Evolutionary conservation across 2,888 invertebrate genomes (phyloP).

Genomic region (Ormyrus thymus): DNA sequence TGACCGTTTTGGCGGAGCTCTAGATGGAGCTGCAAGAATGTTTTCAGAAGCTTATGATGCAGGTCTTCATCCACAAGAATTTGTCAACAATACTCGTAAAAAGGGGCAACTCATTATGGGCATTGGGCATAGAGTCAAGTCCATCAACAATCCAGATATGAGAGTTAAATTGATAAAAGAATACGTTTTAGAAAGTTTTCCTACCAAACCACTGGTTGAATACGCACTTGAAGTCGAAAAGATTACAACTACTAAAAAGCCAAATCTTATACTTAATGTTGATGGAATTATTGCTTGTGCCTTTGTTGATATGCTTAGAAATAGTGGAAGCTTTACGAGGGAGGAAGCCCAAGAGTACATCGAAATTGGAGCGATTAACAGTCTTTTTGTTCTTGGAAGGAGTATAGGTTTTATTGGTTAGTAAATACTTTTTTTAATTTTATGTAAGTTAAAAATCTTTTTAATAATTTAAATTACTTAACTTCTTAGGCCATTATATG

Average conservation of each 20-base stretch:
- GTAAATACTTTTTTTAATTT: slow-evolving; percentile 57
- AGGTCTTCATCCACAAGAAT: slow-evolving; percentile 96
- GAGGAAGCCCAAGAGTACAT: slow-evolving; percentile 99
- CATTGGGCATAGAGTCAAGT: slow-evolving; percentile 94
- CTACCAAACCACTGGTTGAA: slow-evolving; percentile 92
- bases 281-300: slow-evolving; percentile 98
- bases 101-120: slow-evolving; percentile 99
- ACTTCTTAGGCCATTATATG: slow-evolving; percentile 89
- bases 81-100: slow-evolving; percentile 97
- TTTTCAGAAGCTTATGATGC: slow-evolving; percentile 98
- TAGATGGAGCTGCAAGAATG: slow-evolving; percentile 98
- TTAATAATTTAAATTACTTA: slow-evolving; percentile 16
- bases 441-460: slow-evolving; percentile 67
- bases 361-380: slow-evolving; percentile 98
- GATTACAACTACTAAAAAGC: slow-evolving; percentile 99
- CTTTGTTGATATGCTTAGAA: slow-evolving; percentile 96
- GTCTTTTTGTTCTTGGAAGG: slow-evolving; percentile 97
- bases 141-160: slow-evolving; percentile 99
- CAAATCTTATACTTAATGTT: slow-evolving; percentile 99
- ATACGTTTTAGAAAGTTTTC: slow-evolving; percentile 95
- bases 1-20: slow-evolving; percentile 98
- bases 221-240: slow-evolving; percentile 99
- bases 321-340: slow-evolving; percentile 95
- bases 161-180: slow-evolving; percentile 97
- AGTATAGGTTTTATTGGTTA: slow-evolving; percentile 97